Conservation (phyloP, 1,140 invertebrate genomes). For the Drosophila insularis region DNA sequence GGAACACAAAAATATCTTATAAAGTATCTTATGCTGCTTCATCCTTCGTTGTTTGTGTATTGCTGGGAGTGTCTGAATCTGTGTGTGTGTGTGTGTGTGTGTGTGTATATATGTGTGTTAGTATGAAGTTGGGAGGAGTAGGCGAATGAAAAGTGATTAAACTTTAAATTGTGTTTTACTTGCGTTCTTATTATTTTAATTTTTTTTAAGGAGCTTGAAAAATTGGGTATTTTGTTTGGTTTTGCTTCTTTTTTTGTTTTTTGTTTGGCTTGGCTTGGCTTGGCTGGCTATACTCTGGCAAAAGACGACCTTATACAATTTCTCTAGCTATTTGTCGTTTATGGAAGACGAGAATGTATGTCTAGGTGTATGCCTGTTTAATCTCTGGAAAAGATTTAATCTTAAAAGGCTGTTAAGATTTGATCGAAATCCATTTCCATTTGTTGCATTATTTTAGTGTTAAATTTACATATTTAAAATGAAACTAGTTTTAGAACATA, state of each 20-base stretch:
- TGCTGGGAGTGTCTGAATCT: not conserved
- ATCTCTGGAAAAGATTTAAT: too few species aligned
- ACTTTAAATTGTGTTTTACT: constrained; percentile 10
- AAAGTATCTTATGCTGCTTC: constrained; percentile 33
- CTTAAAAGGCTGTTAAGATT: too few species aligned
- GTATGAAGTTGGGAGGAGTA: constrained; percentile 7
- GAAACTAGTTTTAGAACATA: too few species aligned
- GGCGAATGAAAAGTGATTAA: constrained; percentile 21
- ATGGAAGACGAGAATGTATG: too few species aligned
- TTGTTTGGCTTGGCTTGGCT: not conserved
- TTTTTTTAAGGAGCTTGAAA: constrained; percentile 37
- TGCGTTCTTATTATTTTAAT: not conserved
- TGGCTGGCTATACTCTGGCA: not conserved
- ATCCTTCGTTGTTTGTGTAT: constrained; percentile 5
- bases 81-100: not conserved
- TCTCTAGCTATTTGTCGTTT: too few species aligned
- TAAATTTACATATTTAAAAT: too few species aligned
- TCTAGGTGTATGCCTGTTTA: too few species aligned
- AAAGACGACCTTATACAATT: not conserved
- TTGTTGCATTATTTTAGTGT: too few species aligned
- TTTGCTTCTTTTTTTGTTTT: constrained; percentile 15
- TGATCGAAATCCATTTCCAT: too few species aligned
- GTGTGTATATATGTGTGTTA: not conserved
- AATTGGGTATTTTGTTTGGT: constrained; percentile 42
- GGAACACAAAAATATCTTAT: constrained; percentile 66